Evolutionary conservation across 2,113 vertebrate genomes (phyloP).

Genomic region (Coryphaenoides rupestris): DNA sequence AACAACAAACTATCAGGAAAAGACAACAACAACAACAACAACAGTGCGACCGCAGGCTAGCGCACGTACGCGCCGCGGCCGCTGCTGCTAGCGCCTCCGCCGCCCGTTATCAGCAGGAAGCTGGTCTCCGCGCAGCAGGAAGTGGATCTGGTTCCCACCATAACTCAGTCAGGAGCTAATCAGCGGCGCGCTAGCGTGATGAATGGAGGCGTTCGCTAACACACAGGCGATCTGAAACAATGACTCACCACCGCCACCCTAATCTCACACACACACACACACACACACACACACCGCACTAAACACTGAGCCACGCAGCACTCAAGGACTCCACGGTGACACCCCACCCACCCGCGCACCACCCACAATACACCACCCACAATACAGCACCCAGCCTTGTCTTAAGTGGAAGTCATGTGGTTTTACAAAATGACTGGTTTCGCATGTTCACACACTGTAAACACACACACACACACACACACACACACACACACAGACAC

Average conservation of each 20-base stretch:
- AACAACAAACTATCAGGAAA: too few relatives aligned
- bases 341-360: conserved; percentile 13
- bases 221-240: conserved; percentile 45
- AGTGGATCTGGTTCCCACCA: conserved; percentile 64
- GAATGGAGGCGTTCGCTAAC: conserved; percentile 46
- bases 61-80: conserved; percentile 39
- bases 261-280: conserved; percentile 23
- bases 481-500: conserved; percentile 3
- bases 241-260: conserved; percentile 34
- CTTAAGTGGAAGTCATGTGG: conserved; percentile 41
- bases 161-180: conserved; percentile 60
- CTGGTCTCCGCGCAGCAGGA: conserved; percentile 52
- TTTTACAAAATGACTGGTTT: conserved; percentile 58
- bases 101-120: conserved; percentile 69
- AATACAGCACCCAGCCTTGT: conserved; percentile 11
- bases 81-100: too few relatives aligned
- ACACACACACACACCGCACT: conserved; percentile 14
- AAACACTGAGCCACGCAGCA: not conserved
- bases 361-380: not conserved
- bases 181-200: conserved; percentile 46
- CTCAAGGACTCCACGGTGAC: not conserved
- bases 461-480: too few relatives aligned
- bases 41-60: conserved; percentile 2
- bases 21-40: not conserved
- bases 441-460: conserved; percentile 49